These are phyloP conservation scores for Agrenia bidenticulata DNA, from an alignment of 2,888 invertebrate species.

Conservation along the genomic window DNA sequence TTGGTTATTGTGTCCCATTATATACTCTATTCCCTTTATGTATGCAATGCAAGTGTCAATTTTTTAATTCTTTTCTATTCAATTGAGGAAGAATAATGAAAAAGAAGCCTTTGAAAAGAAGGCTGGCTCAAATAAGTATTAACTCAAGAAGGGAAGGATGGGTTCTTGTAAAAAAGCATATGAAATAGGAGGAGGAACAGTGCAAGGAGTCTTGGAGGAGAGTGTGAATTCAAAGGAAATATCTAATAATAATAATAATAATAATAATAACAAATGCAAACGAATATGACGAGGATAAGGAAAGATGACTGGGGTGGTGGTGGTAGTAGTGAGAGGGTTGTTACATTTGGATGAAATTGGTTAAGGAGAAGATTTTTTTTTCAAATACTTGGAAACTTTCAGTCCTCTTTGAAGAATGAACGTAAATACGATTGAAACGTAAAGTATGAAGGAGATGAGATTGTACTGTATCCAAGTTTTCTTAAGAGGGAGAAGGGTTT, in stretches of 20 bases:
- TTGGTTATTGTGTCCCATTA: slow-evolving; percentile 14
- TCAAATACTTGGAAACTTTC: too few species aligned
- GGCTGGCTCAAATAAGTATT: background rate
- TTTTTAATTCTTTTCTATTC: slow-evolving; percentile 47
- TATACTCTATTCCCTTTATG: background rate
- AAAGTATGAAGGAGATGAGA: too few species aligned
- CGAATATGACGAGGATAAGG: too few species aligned
- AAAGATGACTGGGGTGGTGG: too few species aligned
- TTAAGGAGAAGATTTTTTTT: too few species aligned
- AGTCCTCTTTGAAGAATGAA: too few species aligned
- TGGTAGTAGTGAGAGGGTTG: too few species aligned
- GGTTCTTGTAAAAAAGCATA: background rate
- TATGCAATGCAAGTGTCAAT: slow-evolving; percentile 51
- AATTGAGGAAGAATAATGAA: slow-evolving; percentile 25
- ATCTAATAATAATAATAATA: background rate
- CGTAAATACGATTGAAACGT: too few species aligned
- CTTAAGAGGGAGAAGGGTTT: too few species aligned
- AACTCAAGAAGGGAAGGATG: background rate
- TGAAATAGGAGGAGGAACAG: slow-evolving; percentile 10
- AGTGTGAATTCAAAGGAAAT: slow-evolving; percentile 18
- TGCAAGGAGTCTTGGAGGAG: background rate
- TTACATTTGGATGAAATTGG: too few species aligned
- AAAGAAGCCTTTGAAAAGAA: slow-evolving; percentile 18
- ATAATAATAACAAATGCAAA: background rate
- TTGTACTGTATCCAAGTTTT: too few species aligned